phyloP scores from a whole-genome alignment of 2,113 vertebrate genomes.

The Prolemur simus region DNA sequence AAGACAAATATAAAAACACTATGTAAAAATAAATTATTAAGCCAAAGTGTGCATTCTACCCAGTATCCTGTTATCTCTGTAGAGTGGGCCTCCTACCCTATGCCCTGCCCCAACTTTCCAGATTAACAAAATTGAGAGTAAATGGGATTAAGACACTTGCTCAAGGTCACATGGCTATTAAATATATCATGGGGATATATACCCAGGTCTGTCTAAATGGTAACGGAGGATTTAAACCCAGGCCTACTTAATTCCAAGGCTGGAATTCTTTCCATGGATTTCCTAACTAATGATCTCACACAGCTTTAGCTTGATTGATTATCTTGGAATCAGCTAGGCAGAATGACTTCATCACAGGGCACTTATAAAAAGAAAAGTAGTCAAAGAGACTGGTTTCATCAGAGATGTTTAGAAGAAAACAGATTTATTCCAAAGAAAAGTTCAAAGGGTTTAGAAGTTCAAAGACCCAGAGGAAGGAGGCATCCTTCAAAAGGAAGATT shows the following conservation, averaged over 20 bases:
- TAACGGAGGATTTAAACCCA: slow-evolving; percentile 1
- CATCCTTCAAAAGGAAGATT: slow-evolving; percentile 33
- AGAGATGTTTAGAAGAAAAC: slow-evolving; percentile 44
- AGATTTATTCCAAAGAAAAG: slow-evolving; percentile 44
- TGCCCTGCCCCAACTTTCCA: neutral
- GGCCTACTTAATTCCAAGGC: neutral
- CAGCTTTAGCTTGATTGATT: slow-evolving; percentile 55
- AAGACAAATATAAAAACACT: neutral
- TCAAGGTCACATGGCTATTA: slow-evolving; percentile 6
- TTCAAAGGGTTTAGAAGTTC: slow-evolving; percentile 55
- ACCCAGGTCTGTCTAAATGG: slow-evolving; percentile 23
- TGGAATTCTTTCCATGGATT: slow-evolving; percentile 31
- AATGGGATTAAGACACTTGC: neutral
- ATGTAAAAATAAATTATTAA: slow-evolving; percentile 1
- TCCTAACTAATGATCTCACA: slow-evolving; percentile 42
- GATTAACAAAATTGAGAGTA: neutral
- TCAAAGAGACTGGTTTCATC: slow-evolving; percentile 8
- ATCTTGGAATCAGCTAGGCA: slow-evolving; percentile 38
- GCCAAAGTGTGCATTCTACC: neutral
- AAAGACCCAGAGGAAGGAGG: slow-evolving; percentile 17
- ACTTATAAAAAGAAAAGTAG: slow-evolving; percentile 13
- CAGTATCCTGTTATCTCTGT: neutral
- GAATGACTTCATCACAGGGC: slow-evolving; percentile 9
- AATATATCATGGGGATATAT: neutral
- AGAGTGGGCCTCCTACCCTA: neutral